These are phyloP conservation scores for Tiphia femorata DNA, from an alignment of 2,888 invertebrate species.

Conservation along the genomic window DNA sequence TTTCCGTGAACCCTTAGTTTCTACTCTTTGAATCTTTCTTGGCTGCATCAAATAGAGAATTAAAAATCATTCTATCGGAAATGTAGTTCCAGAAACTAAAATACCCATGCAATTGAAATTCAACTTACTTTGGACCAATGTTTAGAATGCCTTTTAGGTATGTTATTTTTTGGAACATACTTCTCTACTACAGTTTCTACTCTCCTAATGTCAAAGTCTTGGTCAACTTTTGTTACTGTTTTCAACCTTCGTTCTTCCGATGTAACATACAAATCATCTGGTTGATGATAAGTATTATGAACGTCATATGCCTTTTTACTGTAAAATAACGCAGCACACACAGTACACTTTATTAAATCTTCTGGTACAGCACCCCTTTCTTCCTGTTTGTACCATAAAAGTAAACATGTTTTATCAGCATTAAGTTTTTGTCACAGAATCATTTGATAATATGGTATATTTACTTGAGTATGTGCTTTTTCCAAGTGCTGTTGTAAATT, in stretches of 20 bases:
- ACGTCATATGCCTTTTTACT: conserved; percentile 76
- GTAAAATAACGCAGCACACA: conserved; percentile 77
- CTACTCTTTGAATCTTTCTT: conserved; percentile 29
- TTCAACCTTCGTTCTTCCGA: conserved; percentile 72
- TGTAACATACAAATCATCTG: conserved; percentile 75
- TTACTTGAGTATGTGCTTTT: conserved; percentile 56
- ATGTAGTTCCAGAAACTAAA: neutral
- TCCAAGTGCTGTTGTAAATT: conserved; percentile 73
- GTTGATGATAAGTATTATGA: conserved; percentile 75
- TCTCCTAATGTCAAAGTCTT: conserved; percentile 71
- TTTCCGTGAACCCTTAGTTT: conserved; percentile 18
- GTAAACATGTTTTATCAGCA: neutral
- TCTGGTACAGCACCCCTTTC: conserved; percentile 69
- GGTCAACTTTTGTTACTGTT: conserved; percentile 70
- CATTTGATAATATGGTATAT: neutral
- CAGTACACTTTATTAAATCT: conserved; percentile 75
- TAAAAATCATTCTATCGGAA: neutral
- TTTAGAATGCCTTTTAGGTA: conserved; percentile 41
- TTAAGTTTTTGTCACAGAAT: no score
- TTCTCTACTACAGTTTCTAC: conserved; percentile 61
- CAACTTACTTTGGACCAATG: conserved; percentile 43
- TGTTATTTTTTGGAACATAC: conserved; percentile 51
- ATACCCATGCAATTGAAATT: neutral
- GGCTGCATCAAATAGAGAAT: conserved; percentile 37
- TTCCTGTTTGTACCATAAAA: conserved; percentile 62